Conservation (phyloP, 2,113 vertebrate species). For the Tupaia chinensis region DNA sequence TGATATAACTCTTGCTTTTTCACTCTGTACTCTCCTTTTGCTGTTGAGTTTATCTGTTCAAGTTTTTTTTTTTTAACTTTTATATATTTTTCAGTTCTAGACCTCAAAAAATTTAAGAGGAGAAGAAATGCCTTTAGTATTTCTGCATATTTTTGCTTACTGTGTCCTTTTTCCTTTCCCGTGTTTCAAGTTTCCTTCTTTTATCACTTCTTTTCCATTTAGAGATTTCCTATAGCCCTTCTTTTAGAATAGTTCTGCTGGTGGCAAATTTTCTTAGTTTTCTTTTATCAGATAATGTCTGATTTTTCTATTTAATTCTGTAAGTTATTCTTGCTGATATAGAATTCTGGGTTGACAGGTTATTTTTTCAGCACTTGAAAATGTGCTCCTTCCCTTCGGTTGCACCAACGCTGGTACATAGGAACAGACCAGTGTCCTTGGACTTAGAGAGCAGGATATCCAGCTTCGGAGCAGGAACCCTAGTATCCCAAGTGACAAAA, state of each 20-base stretch:
- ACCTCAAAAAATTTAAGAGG: background rate
- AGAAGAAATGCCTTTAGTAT: background rate
- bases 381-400: background rate
- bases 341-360: background rate
- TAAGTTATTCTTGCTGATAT: background rate
- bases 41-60: too few relatives aligned
- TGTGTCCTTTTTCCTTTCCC: background rate
- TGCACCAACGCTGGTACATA: too few relatives aligned
- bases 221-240: background rate
- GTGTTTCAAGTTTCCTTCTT: background rate
- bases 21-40: too few relatives aligned
- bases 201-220: background rate
- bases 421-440: too few relatives aligned
- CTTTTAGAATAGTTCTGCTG: background rate
- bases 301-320: background rate
- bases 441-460: too few relatives aligned
- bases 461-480: too few relatives aligned
- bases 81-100: too few relatives aligned
- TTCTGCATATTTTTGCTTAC: background rate
- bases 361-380: background rate
- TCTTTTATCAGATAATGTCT: background rate
- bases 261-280: background rate
- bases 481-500: too few relatives aligned
- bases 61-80: too few relatives aligned
- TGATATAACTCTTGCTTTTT: background rate